phyloP scores from a whole-genome alignment of 2,113 vertebrate species.

The western clawed frog (Xenopus tropicalis) region UCB_Xtro_10.0 CM004447.2:120286001-120286500 shows the following conservation, averaged over 20 bases:
- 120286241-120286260: constrained; percentile 40
- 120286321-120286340: not conserved
- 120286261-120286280: constrained; percentile 24
- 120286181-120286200: constrained; percentile 40
- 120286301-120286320: constrained; percentile 18
- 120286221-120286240: constrained; percentile 27
- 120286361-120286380: too few relatives aligned
- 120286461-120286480: too few relatives aligned
- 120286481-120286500: too few relatives aligned
- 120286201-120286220: constrained; percentile 43
- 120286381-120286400: not conserved
- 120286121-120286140: constrained; percentile 9
- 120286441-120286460: too few relatives aligned
- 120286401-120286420: not conserved
- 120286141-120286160: constrained; percentile 13
- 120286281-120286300: not conserved
- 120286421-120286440: too few relatives aligned
- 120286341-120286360: too few relatives aligned
- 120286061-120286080: too few relatives aligned
- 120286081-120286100: too few relatives aligned
- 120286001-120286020: too few relatives aligned
- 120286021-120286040: too few relatives aligned
- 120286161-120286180: constrained; percentile 40
- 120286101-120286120: constrained; percentile 14
- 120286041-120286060: too few relatives aligned